Base-by-base conservation (phyloP, 1,140 invertebrate species). In the Drosophila navojoa region DNA sequence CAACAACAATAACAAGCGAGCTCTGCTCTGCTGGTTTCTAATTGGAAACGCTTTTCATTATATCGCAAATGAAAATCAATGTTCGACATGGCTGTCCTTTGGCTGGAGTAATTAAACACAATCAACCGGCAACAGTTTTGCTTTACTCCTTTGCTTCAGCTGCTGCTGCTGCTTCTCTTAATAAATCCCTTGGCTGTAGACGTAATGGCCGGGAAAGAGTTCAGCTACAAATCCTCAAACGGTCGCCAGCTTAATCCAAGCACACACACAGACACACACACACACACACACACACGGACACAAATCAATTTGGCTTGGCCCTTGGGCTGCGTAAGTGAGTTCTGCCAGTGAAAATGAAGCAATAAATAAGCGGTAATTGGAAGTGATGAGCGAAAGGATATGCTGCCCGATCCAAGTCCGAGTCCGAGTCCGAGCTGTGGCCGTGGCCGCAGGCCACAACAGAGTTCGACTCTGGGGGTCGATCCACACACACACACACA, bases 341-440 rank as follows among this genome's bases (percentile, higher is more conserved):
- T 29, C 54, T 22, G 29, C n/a, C 22, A 50, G 52, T 68, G 63
- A 84, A 77, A 79, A 68, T 67, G 70, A 60, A 60, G 82, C 79
- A 79, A 80, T 89, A 89, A 89, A 89, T 89, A 87, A 84, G 55
- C 70, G 67, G 79, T 87, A 89, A 89, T 89, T 89, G 84, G 85
- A 89, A 90, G 74, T 89, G 84, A 89, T 89, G 84, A 84, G 71
- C 68, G 54, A 54, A 63, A 76, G 71, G 68, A 74, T 86, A 67
- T 54, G 69, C 58, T 68, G 77, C 68, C 50, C 32, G 49, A 19
- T 38, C 5, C 19, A 47, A 60, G 27, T 15, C n/a, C 35, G 27
- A 61, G 1, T 22, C 19, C 32, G 2, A 16, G 16, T 22, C 19
- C 19, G 19, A 22, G 3, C 19, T 3, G 19, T 22, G 19, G 19